Evolutionary conservation across 2,113 vertebrate species (phyloP), one percentile per base, ranked within the genome.

Genomic region (Heteronetta atricapilla): DNA sequence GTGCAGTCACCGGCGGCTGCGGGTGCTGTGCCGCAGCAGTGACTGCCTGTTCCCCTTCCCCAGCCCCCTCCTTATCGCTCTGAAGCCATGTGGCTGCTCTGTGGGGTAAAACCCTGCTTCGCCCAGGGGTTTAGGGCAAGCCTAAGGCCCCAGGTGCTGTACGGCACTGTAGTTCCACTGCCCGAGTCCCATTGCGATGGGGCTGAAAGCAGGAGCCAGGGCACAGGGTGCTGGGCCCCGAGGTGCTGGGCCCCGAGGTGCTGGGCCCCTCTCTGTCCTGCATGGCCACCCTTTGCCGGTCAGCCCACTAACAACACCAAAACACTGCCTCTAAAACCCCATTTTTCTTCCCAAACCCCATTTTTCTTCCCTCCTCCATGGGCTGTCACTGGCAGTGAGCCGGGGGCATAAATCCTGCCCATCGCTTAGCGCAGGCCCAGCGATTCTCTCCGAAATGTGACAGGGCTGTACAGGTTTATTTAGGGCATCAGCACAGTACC

Each of bases 101-200:
- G 0, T 6, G 48, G 68, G 44, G 13, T 9, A 44, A 38, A 33
- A 6, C 36, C 28, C 44, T 8, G 18, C 63, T 28, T 17, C 1
- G 1, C 72, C 42, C 36, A 1, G 58, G 28, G 5, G 3, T 6
- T 42, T 17, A 26, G 14, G 31, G 7, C 56, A 21, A 31, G 21
- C 6, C 9, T 6, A 4, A 12, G 40, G n/a, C n/a, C 26, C 40
- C 14, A 5, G 22, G 23, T 52, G 50, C 23, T 25, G 22, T 52
- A 52, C 14, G 18, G 18, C 40, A 11, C 16, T 5, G 0, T 4
- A 13, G 9, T 38, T 3, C 42, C 42, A 2, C 12, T 6, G 46
- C 46, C 20, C 5, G 21, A 3, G 33, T 17, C 13, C 29, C 8
- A 1, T 7, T 8, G 40, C 52, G 19, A 5, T 0, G 2, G 21